phyloP scores from a whole-genome alignment of 2,113 vertebrate species.

The Antechinus stuartii region DNA sequence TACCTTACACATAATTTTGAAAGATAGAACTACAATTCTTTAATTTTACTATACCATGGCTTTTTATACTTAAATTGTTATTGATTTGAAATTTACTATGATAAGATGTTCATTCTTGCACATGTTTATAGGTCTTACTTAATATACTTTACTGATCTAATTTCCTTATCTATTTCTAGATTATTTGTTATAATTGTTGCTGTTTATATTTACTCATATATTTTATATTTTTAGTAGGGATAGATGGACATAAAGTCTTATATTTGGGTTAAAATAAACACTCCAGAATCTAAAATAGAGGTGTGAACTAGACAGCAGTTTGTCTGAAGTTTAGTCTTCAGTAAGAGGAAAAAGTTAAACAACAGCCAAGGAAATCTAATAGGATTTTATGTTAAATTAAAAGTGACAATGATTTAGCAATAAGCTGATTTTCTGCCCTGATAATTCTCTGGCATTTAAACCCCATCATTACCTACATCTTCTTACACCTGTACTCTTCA shows the following conservation, averaged over 20 bases:
- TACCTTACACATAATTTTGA: background rate
- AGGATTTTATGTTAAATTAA: background rate
- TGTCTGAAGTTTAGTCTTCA: background rate
- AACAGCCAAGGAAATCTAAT: background rate
- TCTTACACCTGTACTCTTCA: background rate
- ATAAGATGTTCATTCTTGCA: background rate
- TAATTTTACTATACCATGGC: background rate
- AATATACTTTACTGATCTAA: background rate
- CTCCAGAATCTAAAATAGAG: background rate
- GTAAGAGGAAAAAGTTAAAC: background rate
- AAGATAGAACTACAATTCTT: background rate
- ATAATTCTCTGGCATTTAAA: background rate
- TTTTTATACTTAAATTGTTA: background rate
- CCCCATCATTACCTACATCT: background rate
- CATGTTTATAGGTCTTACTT: background rate
- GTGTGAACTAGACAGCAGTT: background rate
- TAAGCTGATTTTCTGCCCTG: background rate
- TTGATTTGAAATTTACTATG: background rate
- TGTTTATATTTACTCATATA: background rate
- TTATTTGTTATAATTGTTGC: background rate
- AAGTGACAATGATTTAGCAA: background rate
- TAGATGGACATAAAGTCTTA: background rate
- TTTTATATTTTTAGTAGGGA: background rate
- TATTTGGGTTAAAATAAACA: background rate
- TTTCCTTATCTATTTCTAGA: background rate